These are phyloP conservation scores for Eupithecia insigniata DNA, from an alignment of 2,888 invertebrate species.

Conservation along the genomic window DNA sequence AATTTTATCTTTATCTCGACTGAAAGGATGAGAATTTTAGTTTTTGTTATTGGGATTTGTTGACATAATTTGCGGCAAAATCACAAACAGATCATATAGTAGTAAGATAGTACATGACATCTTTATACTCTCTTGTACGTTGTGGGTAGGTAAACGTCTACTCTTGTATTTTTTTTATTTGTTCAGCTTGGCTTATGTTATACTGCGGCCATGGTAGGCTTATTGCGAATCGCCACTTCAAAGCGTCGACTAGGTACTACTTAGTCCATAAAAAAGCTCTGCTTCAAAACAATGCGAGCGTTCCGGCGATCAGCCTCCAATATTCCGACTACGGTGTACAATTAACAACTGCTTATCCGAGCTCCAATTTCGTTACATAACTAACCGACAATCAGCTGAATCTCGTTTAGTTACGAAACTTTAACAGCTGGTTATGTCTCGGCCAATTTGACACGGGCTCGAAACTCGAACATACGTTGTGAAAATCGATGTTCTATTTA, in stretches of 20 bases:
- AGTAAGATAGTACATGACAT: no score
- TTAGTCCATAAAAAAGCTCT: not conserved
- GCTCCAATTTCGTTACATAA: conserved; percentile 29
- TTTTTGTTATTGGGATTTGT: no score
- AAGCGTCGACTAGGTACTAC: not conserved
- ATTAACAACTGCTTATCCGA: conserved; percentile 24
- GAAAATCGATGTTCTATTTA: conserved; percentile 32
- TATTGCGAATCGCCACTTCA: no score
- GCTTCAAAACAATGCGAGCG: not conserved
- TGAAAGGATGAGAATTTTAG: no score
- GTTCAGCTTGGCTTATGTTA: no score
- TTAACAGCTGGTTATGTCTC: conserved; percentile 52
- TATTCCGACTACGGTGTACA: conserved; percentile 4
- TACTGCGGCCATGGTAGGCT: no score
- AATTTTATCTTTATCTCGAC: no score
- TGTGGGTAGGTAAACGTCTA: no score
- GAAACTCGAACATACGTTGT: conserved; percentile 50
- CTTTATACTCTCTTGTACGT: no score
- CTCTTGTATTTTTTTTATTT: no score
- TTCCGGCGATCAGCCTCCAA: conserved; percentile 6
- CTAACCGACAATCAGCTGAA: conserved; percentile 29
- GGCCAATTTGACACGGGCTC: conserved; percentile 57
- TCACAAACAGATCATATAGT: no score
- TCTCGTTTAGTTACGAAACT: conserved; percentile 37
- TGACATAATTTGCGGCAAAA: no score